Base-by-base conservation (phyloP, 2,113 vertebrate genomes). In the Sialia sialis region DNA sequence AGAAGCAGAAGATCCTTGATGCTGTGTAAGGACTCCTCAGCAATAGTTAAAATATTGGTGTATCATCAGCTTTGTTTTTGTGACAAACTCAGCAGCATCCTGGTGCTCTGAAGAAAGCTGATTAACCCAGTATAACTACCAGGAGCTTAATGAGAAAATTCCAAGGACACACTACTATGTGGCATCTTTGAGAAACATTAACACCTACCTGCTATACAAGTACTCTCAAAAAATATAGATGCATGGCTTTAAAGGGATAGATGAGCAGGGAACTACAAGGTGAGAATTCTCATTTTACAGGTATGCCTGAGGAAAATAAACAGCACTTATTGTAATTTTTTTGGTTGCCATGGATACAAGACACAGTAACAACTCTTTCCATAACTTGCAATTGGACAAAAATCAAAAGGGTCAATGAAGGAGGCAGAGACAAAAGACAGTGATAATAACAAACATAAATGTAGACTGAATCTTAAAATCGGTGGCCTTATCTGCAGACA, bases 301-400 rank as follows among this genome's bases (percentile, higher is more conserved):
- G 16, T 10, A 30, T 29, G 19, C 7, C 46, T 67, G 29, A 20
- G 15, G 43, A 82, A 89, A 78, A 66, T 21, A 78, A 90, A 66
- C 5, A 54, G 1, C 2, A 32, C 38, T 85, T 70, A 46, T 30
- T 46, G 13, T 1, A 6, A 4, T 21, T 69, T 3, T 1, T 26
- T 72, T 68, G 4, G 11, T 83, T 68, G 11, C 36, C 55, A 63
- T 22, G 29, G 48, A 54, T 66, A 52, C 22, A 78, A 77, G 44
- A 84, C 74, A 41, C 8, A 54, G 19, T 44, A 70, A 46, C 0
- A 1, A 62, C 3, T 55, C 29, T 55, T 85, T 59, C 26, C 17
- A 38, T 51, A 72, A 44, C 10, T n/a, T 72, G 15, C 2, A 75
- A 88, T 0, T 64, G 20, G 38, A 78, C 30, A 79, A 85, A 84